Conservation (phyloP, 2,113 vertebrate species). For the Microcebus lehilahytsara region DNA sequence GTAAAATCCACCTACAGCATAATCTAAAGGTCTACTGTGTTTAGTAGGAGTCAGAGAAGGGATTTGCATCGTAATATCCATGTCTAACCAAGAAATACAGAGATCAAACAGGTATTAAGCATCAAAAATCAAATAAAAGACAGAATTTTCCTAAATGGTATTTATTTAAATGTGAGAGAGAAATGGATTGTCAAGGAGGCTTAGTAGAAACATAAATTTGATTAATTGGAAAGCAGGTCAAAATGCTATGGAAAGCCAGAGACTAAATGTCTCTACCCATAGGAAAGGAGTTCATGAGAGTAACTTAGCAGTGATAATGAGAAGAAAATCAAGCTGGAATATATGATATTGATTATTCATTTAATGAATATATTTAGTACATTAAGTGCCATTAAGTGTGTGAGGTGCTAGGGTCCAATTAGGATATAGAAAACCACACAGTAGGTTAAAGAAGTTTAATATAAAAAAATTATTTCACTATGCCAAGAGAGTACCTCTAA, state of each 20-base stretch:
- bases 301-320: background rate
- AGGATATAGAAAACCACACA: background rate
- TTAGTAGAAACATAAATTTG: conserved; percentile 29
- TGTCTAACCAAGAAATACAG: background rate
- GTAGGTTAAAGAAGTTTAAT: background rate
- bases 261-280: background rate
- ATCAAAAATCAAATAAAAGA: conserved; percentile 47
- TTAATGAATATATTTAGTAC: background rate
- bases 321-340: background rate
- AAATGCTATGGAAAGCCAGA: background rate
- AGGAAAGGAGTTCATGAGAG: background rate
- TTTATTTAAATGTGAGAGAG: conserved; percentile 26
- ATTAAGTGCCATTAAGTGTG: background rate
- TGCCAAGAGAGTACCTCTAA: background rate
- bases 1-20: background rate
- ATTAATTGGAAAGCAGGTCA: background rate
- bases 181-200: background rate
- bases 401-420: background rate
- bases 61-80: conserved; percentile 28
- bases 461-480: background rate
- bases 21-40: conserved; percentile 26
- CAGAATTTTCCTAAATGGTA: conserved; percentile 10
- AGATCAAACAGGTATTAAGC: conserved; percentile 38
- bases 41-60: background rate
- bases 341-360: background rate